Evolutionary conservation across 2,888 invertebrate species (phyloP).

Genomic region (Aporophyla nigra): DNA sequence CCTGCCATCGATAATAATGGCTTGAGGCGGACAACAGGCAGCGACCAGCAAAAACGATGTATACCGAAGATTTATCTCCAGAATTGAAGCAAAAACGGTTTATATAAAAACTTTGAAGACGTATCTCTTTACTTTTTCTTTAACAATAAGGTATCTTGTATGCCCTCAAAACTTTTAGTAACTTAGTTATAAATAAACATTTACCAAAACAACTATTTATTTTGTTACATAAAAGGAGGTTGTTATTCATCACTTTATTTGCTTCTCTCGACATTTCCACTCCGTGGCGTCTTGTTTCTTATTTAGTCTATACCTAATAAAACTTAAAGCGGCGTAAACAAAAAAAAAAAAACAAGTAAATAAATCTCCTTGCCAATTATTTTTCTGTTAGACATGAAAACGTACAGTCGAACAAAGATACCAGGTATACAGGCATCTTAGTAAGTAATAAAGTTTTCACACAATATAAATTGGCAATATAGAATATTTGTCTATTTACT

Average conservation of each 20-base stretch:
- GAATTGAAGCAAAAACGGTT: conserved; percentile 16
- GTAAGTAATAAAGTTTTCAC: neutral
- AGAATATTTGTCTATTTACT: neutral
- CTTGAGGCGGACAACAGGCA: conserved; percentile 14
- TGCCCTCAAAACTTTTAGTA: conserved; percentile 31
- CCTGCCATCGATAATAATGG: conserved; percentile 18
- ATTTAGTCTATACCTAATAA: conserved; percentile 32
- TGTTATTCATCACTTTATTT: conserved; percentile 27
- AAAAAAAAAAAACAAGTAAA: conserved; percentile 34
- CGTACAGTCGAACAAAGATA: neutral
- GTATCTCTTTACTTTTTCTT: conserved; percentile 11
- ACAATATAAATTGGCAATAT: neutral
- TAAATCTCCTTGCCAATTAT: conserved; percentile 37
- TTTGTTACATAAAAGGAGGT: conserved; percentile 11
- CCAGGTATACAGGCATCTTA: neutral
- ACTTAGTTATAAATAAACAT: conserved; percentile 7
- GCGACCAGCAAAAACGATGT: conserved; percentile 12
- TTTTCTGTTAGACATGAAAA: neutral
- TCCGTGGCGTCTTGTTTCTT: conserved; percentile 27
- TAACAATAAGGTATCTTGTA: neutral
- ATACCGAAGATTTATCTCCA: conserved; percentile 26
- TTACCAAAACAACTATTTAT: conserved; percentile 22
- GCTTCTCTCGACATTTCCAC: conserved; percentile 10
- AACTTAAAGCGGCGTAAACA: conserved; percentile 19
- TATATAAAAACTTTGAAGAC: conserved; percentile 12